Base-by-base conservation (phyloP, 2,888 invertebrate genomes). In the Apamea crenata region DNA sequence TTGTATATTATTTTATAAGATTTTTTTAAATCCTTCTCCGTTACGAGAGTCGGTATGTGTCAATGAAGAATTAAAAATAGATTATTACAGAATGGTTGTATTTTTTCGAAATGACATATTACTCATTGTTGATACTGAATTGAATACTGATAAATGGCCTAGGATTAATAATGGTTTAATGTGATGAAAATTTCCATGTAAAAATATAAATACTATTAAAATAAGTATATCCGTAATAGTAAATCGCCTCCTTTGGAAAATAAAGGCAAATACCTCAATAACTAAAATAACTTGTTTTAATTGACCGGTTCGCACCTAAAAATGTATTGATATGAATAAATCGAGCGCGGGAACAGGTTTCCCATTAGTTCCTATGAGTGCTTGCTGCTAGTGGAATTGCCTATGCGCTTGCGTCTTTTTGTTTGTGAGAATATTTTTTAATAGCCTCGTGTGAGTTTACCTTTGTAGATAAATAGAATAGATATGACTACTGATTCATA, bases 181-280 rank as follows among this genome's bases (percentile, higher is more conserved):
- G 96, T 96, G 96, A 96, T 96, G 96, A 95, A 95, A 96, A 94
- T 96, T 96, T 96, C 96, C 96, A 96, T 97, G 96, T 97, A 96
- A 96, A 96, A 96, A 97, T 96, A 96, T 96, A 96, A 96, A 97
- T 96, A 96, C 93, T 95, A 94, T 94, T 94, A 94, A 93, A 94
- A 93, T 96, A 96, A 97, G 96, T 95, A 94, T 96, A 96, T 95
- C 95, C 95, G 91, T 96, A 96, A 95, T 96, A 96, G 96, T 95
- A 93, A 96, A 96, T 95, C 94, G 96, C 96, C 96, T 96, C 96
- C 95, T 95, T 96, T 96, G 95, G 90, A 96, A 95, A 96, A 96
- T 95, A 95, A 96, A 96, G 95, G 95, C 93, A 95, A 95, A 95
- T 97, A 97, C 97, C 97, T 97, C 97, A 97, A 95, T 96, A 94